Percentiles rank a stretch among this genome's conserved stretches.
phyloP scores from a whole-genome alignment of 2,113 vertebrate genomes.

The Nesoenas mayeri region DNA sequence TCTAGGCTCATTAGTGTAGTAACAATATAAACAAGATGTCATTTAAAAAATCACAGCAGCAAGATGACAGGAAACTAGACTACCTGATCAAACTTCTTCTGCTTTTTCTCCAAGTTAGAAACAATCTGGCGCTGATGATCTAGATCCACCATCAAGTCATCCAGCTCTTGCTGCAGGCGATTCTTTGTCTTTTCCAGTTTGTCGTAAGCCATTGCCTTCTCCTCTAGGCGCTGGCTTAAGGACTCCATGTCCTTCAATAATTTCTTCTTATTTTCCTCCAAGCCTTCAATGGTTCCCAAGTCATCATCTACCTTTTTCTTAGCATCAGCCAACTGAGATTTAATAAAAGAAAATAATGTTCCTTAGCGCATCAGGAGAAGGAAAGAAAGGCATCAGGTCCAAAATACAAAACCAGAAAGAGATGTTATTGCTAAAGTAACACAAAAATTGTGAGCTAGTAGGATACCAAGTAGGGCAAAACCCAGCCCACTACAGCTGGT shows the following conservation, averaged over 20 bases:
- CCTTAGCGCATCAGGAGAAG: accelerated
- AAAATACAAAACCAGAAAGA: background rate
- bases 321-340: conserved; percentile 83
- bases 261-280: conserved; percentile 94
- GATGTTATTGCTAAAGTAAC: background rate
- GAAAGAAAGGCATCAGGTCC: background rate
- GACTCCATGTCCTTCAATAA: conserved; percentile 91
- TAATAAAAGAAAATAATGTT: background rate
- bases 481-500: background rate
- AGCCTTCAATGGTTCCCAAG: conserved; percentile 85
- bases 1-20: background rate
- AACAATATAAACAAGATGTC: background rate
- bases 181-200: conserved; percentile 98
- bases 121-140: conserved; percentile 97
- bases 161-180: conserved; percentile 95
- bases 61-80: background rate
- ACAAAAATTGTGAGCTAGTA: background rate
- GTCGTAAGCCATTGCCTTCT: conserved; percentile 90
- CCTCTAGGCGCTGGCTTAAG: conserved; percentile 88
- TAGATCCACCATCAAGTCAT: conserved; percentile 93
- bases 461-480: background rate
- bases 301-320: conserved; percentile 98
- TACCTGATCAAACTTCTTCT: conserved; percentile 99
- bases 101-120: conserved; percentile 97
- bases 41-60: background rate